Evolutionary conservation across 2,797 vertebrate species (phyloP).

Genomic region (Eulemur coronatus): DNA sequence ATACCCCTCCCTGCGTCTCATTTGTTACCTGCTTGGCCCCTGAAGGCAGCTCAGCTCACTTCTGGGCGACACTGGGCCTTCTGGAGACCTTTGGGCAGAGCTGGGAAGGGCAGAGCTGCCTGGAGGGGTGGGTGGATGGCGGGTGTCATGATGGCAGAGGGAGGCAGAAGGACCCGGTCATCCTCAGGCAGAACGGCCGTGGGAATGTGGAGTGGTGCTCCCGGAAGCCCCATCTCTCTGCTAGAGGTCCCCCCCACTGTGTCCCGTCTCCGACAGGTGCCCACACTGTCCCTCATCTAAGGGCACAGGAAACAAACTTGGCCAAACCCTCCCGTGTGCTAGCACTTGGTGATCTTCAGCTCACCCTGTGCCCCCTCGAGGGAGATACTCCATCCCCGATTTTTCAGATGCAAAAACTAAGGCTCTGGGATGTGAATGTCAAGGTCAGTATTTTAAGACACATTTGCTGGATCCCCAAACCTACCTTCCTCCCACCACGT

Average conservation of each 20-base stretch:
- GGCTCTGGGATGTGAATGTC: neutral
- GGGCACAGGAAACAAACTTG: neutral
- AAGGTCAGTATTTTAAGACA: neutral
- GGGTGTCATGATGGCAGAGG: neutral
- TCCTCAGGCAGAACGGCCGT: neutral
- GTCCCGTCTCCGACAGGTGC: accelerated
- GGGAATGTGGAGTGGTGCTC: neutral
- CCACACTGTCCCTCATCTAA: neutral
- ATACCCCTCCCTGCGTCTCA: neutral
- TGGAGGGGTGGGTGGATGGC: no score
- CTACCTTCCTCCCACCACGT: accelerated
- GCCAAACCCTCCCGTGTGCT: accelerated
- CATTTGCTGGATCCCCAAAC: neutral
- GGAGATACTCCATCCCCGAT: accelerated
- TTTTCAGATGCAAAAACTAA: neutral
- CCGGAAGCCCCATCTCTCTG: neutral
- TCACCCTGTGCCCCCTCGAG: neutral
- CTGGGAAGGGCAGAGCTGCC: neutral
- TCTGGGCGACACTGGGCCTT: neutral
- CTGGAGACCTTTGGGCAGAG: neutral
- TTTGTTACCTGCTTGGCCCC: neutral
- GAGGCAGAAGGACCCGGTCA: no score
- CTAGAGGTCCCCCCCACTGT: accelerated
- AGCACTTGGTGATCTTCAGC: neutral
- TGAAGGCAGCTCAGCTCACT: neutral